Base-by-base conservation (phyloP, 2,113 vertebrate species). In the Piliocolobus tephrosceles region DNA sequence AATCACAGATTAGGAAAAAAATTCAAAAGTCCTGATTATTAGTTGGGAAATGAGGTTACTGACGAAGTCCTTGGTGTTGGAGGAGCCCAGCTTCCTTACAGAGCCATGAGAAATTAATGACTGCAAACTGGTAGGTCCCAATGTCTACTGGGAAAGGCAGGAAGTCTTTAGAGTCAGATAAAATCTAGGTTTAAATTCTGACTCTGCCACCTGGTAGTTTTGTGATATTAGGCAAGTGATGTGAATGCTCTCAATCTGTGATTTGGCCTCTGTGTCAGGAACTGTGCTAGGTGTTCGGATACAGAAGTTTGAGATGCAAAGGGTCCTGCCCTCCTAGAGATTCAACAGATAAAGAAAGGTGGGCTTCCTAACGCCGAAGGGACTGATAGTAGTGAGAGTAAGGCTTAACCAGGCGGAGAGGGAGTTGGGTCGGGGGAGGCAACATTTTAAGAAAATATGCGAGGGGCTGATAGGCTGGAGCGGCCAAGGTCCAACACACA, bases 1-100 rank as follows among this genome's bases (percentile, higher is more conserved):
- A 97, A 72, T 43, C 66, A 95, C 17, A 88, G n/a, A 58, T 73
- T 73, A 70, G 55, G 13, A 88, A 91, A 68, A 89, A 95, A 68
- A 40, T 38, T 23, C 35, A 6, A 12, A 92, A 95, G 8, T 80
- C 32, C n/a, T 64, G 22, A 76, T 90, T 94, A 70, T 68, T 64
- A 80, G 38, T 61, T 91, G 55, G 80, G 75, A 87, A 78, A 87
- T 70, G 40, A 96, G 40, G 38, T 78, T 79, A 82, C 2, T 4
- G 5, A 20, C 52, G 78, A 93, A 35, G 18, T 81, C 6, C 13
- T 22, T 43, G 25, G 35, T 30, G 47, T 81, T 79, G 64, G 90
- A 90, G 38, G 70, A 52, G 9, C 20, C 64, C 47, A 8, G 16
- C 20, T 73, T 97, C 10, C 55, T 88, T 79, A 57, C 52, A 61